phyloP scores from a whole-genome alignment of 2,888 invertebrate species.

The Erebia palarica region DNA sequence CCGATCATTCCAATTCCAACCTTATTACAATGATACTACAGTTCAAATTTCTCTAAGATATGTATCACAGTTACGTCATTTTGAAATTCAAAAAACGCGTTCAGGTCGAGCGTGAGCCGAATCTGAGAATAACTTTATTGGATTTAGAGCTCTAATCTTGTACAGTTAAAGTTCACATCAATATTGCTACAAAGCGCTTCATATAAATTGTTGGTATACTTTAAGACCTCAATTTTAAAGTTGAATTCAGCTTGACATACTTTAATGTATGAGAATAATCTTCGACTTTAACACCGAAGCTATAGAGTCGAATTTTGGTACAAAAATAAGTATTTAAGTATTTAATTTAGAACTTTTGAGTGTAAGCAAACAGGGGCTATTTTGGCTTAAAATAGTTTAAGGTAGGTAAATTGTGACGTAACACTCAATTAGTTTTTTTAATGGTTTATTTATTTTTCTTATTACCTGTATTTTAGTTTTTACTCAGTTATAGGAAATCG shows the following conservation, averaged over 20 bases:
- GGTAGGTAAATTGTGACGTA: conserved; percentile 31
- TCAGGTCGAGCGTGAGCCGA: conserved; percentile 45
- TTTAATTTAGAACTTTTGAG: background rate
- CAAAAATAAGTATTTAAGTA: background rate
- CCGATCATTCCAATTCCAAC: conserved; percentile 35
- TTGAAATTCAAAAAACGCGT: conserved; percentile 38
- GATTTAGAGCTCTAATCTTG: conserved; percentile 40
- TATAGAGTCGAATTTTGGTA: conserved; percentile 7
- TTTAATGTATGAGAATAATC: background rate
- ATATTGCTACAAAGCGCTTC: conserved; percentile 22
- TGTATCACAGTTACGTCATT: conserved; percentile 39
- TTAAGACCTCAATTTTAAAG: background rate
- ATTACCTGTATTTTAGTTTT: conserved; percentile 13
- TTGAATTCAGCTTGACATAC: conserved; percentile 2
- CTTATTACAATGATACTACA: conserved; percentile 27
- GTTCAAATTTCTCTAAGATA: conserved; percentile 35
- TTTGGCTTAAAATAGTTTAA: background rate
- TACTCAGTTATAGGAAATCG: conserved; percentile 11
- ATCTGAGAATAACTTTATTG: conserved; percentile 39
- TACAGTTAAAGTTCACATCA: conserved; percentile 35
- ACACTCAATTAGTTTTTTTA: conserved; percentile 35
- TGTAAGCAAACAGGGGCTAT: background rate
- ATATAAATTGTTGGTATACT: background rate
- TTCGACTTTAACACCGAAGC: background rate
- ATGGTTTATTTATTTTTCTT: conserved; percentile 28